Evolutionary conservation across 2,888 invertebrate species (phyloP), one percentile per base, ranked within the genome.

Genomic region (Drosophila picticornis): DNA sequence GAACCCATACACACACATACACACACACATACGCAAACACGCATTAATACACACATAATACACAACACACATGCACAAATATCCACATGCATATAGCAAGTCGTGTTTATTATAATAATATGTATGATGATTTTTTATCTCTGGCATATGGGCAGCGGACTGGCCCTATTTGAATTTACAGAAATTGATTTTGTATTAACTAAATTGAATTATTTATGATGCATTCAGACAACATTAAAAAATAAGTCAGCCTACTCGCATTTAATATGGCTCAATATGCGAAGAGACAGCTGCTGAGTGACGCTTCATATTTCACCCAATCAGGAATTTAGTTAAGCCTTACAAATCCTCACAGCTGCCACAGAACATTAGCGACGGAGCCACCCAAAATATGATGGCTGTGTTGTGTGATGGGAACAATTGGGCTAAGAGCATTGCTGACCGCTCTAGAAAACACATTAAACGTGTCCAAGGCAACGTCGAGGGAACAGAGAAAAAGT

Each of bases 161-260:
- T 32, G 32, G 25, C n/a, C 50, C 40, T 58, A 83, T 83, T 88
- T 77, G 53, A 80, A 71, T 88, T 76, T 76, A 72, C 74, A 76
- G 70, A 83, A 85, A 88, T 84, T 81, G 84, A 88, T 88, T 84
- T 76, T 83, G 81, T 83, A 75, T 84, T 85, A 84, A 83, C 79
- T 77, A 83, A 85, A 83, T 84, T 84, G 70, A 84, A 85, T 88
- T 83, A 84, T 84, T 88, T 88, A 88, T 84, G 70, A 75, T 76
- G 79, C 78, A 73, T 71, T 72, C 75, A 66, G 51, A 51, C 34
- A 59, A 73, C 57, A 78, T 88, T 88, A 80, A 72, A 66, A 74
- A 80, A 71, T 79, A 75, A 78, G 80, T 79, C 80, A 75, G 55
- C 66, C 63, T 46, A 71, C 60, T 58, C 71, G 62, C 36, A 75